Evolutionary conservation across 2,113 vertebrate genomes (phyloP).

Genomic region (Laticauda laticaudata): DNA sequence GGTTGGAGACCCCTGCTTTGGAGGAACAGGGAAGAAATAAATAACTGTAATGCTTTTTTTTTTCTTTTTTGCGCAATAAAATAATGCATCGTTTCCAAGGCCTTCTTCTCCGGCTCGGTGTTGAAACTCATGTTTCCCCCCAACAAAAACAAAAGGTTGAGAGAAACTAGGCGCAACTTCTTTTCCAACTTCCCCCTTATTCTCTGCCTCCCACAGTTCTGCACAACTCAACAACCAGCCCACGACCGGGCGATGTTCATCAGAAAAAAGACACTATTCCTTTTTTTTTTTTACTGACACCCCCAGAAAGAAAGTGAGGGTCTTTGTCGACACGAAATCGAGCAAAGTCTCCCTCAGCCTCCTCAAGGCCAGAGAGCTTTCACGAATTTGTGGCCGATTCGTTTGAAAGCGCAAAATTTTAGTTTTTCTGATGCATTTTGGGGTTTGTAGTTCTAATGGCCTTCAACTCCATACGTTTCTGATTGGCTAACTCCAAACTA

Average conservation of each 20-base stretch:
- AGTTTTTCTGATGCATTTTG: conserved; percentile 6
- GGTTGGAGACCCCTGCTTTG: too few species aligned
- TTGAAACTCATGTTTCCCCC: not conserved
- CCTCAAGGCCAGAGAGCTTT: not conserved
- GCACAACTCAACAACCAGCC: not conserved
- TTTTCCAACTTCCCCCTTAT: not conserved
- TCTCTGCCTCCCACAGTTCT: not conserved
- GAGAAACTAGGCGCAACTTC: not conserved
- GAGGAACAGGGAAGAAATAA: too few species aligned
- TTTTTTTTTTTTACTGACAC: not conserved
- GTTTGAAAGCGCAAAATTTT: not conserved
- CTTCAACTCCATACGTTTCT: fast-evolving
- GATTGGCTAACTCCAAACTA: not conserved
- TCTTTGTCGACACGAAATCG: not conserved
- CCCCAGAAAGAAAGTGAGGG: not conserved
- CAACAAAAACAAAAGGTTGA: not conserved
- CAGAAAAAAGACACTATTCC: not conserved
- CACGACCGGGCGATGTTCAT: not conserved
- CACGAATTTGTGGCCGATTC: not conserved
- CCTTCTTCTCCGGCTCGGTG: not conserved
- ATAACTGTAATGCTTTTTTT: too few species aligned
- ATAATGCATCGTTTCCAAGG: not conserved
- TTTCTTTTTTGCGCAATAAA: not conserved
- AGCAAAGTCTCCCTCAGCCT: not conserved
- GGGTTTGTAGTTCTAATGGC: conserved; percentile 11